Base-by-base conservation (phyloP, 2,113 vertebrate genomes). In the Uria lomvia region DNA sequence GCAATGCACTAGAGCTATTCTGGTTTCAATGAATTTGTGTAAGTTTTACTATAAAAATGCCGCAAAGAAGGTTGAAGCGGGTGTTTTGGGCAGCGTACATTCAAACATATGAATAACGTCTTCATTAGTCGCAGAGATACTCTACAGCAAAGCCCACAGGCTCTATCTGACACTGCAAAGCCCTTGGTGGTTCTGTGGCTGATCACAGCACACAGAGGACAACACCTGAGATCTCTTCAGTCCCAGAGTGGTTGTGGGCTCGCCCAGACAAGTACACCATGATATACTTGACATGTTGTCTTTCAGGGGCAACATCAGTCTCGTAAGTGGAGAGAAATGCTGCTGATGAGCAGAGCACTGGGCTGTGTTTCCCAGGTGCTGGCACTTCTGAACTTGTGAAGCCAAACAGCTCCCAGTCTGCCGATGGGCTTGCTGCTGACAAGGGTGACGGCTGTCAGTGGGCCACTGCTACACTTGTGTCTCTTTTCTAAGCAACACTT, bases 201-300 rank as follows among this genome's bases (percentile, higher is more conserved):
- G 68, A 29, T 59, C 55, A 21, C 50, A 75, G 63, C 45, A 56
- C 78, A 12, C 30, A 63, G 24, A 52, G 34, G 29, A 29, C 2
- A 23, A 21, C 62, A 59, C 38, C 16, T 43, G 50, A 50, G 42
- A 34, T 78, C 45, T 92, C 63, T 38, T 65, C 56, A 3, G 32
- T 65, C 53, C 15, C 0, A 0, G 12, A 45, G 27, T 12, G 29
- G n/a, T 17, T 56, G 6, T 38, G 40, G 49, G 58, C 49, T 59
- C 36, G n/a, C 77, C 40, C 65, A 53, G 74, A 11, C 20, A 27
- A 59, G 18, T n/a, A 32, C 30, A 27, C 56, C 11, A 5, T 26
- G n/a, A 21, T 12, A 4, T 5, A 18, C 45, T 43, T 73, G 76
- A 36, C 2, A 27, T 6, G 2, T 26, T 60, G 30, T 13, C 52